Base-by-base conservation (phyloP, 2,797 vertebrate genomes). In the Girardinus metallicus region DNA sequence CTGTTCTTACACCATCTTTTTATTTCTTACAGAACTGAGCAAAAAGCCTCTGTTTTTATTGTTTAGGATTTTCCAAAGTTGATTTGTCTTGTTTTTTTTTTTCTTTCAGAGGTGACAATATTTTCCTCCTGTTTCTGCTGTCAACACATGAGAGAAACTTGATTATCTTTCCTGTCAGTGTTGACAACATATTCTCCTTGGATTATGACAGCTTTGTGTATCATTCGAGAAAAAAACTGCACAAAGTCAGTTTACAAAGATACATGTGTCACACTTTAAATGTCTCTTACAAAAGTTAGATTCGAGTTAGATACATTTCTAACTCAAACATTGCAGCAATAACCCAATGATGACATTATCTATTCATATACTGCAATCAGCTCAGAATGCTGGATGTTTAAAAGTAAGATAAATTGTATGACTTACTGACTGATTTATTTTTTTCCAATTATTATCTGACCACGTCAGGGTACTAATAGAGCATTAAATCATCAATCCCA, bases 101-200 rank as follows among this genome's bases (percentile, higher is more conserved):
- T 66, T 66, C 21, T 41, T 68, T 41, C 34, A 23, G 21, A 41
- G 64, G 64, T 68, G 64, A 68, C 34, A 68, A 68, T 39, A 68
- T 68, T 43, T 43, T 70, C 39, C 41, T 87, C 79, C 84, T 71
- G 81, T 88, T 90, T 68, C 66, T 68, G 81, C 84, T 86, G 85
- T 83, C 77, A 34, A 73, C 55, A 70, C 36, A 70, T 70, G 21
- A 70, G 23, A 70, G 36, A 70, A 70, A 70, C 39, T 43, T 70
- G 39, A 70, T 70, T 70, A 43, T 70, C 23, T 70, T 70, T 70
- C 66, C 23, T 70, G 39, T 70, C 66, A 70, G 23, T 26, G 21
- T 70, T 70, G 39, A 73, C 57, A 71, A 9, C 36, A 77, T 31
- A 34, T 34, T 47, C n/a, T 73, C 44, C 8, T 10, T 49, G 16